Base-by-base conservation (phyloP, 2,113 vertebrate species). In the Heteronetta atricapilla region DNA sequence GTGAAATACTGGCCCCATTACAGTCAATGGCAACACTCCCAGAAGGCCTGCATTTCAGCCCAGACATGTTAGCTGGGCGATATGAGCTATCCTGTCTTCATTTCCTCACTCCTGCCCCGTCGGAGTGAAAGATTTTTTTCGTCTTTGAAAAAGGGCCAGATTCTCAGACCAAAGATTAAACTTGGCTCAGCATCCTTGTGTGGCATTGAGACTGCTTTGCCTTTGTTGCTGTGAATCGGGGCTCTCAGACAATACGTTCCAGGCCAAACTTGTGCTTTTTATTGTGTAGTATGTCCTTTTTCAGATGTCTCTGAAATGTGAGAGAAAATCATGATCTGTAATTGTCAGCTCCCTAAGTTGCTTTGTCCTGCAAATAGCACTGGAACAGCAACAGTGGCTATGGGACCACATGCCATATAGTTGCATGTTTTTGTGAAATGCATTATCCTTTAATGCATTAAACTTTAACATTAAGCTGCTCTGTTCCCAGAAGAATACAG, bases 1-100 rank as follows among this genome's bases (percentile, higher is more conserved):
- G 89, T 95, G 89, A 95, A 94, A 81, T 64, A 73, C 85, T 95
- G 93, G 93, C 79, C 91, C 93, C 5, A 1, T 62, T 94, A 70
- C 93, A 89, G 84, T 46, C 93, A 80, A 40, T 94, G 87, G 93
- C 94, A 95, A 85, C 89, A 29, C 93, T 97, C 91, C 91, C 95
- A 95, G 83, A 18, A 87, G 33, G 88, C 80, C 84, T 46, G 42
- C 0, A 8, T 81, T 82, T 91, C 80, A 82, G 79, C 79, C 85
- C 94, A 93, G 94, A 77, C 93, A 70, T 80, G 95, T 95, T 95
- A 66, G 87, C 87, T 94, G 89, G 93, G 87, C 59, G 88, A 94
- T 94, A 91, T 72, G 72, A 97, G 90, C 76, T 70, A 75, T 89
- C 93, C 94, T 74, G 72, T 90, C 96, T 95, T 94, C 91, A 70